Conservation (phyloP, 2,113 vertebrate species). For the Todiramphus chloris region DNA sequence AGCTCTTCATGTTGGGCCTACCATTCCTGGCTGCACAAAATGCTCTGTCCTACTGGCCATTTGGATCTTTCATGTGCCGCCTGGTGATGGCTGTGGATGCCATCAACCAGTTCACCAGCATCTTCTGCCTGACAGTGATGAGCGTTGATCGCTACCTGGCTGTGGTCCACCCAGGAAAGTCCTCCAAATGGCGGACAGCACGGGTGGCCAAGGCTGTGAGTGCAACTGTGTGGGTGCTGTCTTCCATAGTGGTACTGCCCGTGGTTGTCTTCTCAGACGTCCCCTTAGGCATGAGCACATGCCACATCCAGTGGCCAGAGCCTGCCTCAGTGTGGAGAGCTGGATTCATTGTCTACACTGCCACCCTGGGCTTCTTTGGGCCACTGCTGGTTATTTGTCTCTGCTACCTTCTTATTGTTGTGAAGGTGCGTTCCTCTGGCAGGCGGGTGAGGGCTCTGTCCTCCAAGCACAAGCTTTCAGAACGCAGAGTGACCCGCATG, state of each 20-base stretch:
- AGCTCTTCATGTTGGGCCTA: slow-evolving; percentile 95
- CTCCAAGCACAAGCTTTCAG: slow-evolving; percentile 84
- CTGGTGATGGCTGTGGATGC: slow-evolving; percentile 95
- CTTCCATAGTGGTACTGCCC: slow-evolving; percentile 90
- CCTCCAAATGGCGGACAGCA: slow-evolving; percentile 88
- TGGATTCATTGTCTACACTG: slow-evolving; percentile 90
- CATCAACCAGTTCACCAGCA: slow-evolving; percentile 98
- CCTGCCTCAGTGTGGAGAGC: slow-evolving; percentile 88
- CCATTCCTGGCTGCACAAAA: slow-evolving; percentile 94
- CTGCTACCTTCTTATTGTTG: slow-evolving; percentile 91
- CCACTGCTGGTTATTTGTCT: slow-evolving; percentile 91
- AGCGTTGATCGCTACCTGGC: slow-evolving; percentile 94
- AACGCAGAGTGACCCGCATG: slow-evolving; percentile 92
- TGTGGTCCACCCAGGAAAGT: slow-evolving; percentile 89
- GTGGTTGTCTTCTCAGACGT: slow-evolving; percentile 91
- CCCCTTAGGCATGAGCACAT: slow-evolving; percentile 86
- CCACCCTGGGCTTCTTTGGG: slow-evolving; percentile 89
- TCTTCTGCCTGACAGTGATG: slow-evolving; percentile 97
- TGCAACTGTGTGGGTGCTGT: slow-evolving; percentile 86
- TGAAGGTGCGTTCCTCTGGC: slow-evolving; percentile 88
- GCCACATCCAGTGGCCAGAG: slow-evolving; percentile 94
- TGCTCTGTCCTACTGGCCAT: slow-evolving; percentile 93
- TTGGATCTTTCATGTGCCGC: slow-evolving; percentile 92
- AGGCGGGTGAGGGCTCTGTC: slow-evolving; percentile 84
- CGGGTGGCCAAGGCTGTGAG: slow-evolving; percentile 87